phyloP scores from a whole-genome alignment of 2,113 vertebrate genomes.

The Lepus europaeus region DNA sequence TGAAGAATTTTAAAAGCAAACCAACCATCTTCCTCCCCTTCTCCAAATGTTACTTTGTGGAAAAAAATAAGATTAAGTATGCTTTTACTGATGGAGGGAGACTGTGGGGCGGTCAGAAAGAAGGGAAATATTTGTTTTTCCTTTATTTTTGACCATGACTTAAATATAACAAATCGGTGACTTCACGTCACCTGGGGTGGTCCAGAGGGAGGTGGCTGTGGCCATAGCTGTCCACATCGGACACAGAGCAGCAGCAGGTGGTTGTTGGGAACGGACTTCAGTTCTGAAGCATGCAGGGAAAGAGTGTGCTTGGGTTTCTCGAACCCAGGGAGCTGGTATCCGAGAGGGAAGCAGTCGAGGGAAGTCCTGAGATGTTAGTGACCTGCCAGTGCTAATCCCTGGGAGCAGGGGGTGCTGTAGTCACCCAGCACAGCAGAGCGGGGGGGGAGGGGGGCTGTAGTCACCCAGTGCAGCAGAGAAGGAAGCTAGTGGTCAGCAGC shows the following conservation, averaged over 20 bases:
- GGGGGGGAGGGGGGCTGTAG: no score
- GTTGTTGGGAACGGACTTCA: not conserved
- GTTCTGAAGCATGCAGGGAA: not conserved
- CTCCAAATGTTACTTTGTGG: not conserved
- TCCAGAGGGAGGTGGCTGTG: not conserved
- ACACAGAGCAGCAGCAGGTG: not conserved
- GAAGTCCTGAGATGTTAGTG: not conserved
- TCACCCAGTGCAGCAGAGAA: not conserved
- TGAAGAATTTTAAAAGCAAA: conserved; percentile 28
- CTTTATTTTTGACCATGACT: not conserved
- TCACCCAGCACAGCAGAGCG: not conserved
- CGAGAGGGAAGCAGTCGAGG: no score
- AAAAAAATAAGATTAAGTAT: not conserved
- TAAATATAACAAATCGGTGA: not conserved
- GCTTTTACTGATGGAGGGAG: not conserved
- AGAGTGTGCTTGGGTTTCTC: not conserved
- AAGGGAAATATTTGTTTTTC: not conserved
- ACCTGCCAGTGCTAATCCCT: no score
- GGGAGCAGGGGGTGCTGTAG: no score
- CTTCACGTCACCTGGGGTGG: not conserved
- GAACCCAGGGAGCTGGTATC: not conserved
- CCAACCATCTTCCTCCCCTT: no score
- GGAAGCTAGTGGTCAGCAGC: not conserved
- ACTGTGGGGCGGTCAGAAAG: not conserved
- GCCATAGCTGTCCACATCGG: not conserved